Evolutionary conservation across 2,888 invertebrate species (phyloP), one percentile per base, ranked within the genome.

Genomic region (Buathra laborator): DNA sequence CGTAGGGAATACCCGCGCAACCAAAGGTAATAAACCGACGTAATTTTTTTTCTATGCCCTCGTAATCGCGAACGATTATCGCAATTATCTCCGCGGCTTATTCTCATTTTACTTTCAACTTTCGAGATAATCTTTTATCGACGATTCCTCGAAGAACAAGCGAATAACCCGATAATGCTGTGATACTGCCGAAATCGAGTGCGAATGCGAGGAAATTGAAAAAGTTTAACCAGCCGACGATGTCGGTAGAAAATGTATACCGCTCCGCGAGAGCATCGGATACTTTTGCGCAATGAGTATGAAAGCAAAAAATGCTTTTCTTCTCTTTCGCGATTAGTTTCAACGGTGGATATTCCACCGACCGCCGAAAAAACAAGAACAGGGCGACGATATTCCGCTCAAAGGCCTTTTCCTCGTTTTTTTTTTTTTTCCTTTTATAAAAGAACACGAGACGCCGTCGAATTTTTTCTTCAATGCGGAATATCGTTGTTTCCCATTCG

Each of bases 141-240:
- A 24, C 53, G 53, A 12, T 14, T 14, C 24, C 44, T 19, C 14
- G 56, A 74, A 74, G 59, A 12, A 44, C 59, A 46, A 74, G 46
- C 44, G 59, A 46, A 46, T 24, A 62, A 62, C 59, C 24, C 46
- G 62, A 29, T 29, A 74, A 74, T 74, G 72, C 59, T 16, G 5
- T 29, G 16, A 62, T 62, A 44, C 29, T 43, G 72, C 29, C 46
- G 16, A 46, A 14, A 29, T n/a, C 44, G 46, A 62, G 59, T 46
- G 72, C 62, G 16, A 74, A 62, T 24, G 24, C 62, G 72, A 46
- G 59, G 46, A 74, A 74, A 74, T 74, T 74, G 72, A 74, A 74
- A 74, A 74, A 74, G 59, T 74, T 74, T 74, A 9, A 46, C 46
- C 10, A 24, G 46, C 37, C 37, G 24, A 48, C 4, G 24, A 37